Evolutionary conservation across 2,113 vertebrate genomes (phyloP), one percentile per base, ranked within the genome.

Genomic region (Mesocricetus auratus): DNA sequence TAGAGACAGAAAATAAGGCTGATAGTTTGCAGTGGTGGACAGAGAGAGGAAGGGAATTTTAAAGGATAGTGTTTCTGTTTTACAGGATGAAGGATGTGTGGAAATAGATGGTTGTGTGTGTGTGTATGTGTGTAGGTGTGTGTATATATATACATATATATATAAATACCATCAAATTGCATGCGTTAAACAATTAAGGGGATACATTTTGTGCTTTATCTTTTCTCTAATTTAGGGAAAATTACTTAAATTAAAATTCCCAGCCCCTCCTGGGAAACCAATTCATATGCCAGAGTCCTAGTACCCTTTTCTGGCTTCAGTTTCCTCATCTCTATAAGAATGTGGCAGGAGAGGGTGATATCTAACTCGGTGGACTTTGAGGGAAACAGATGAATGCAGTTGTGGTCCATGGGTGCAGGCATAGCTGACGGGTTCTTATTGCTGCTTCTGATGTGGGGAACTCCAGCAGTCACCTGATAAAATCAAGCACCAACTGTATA

Each of bases 401-500:
- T 21, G n/a, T 85, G 4, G 19, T 12, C 3, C 7, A 4, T 0
- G 0, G 42, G 33, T 42, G 36, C 45, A 73, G 58, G 69, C 22
- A 50, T 47, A 13, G 39, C 39, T 47, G 22, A 74, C 53, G 22
- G 77, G 5, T 87, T 87, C 89, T 87, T 31, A 60, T 79, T 53
- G 45, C 5, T 19, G 50, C 5, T 26, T 29, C 47, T 53, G 86
- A 53, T n/a, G 19, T 2, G 31, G 64, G 62, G 3, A 1, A 7
- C 26, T 86, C 22, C n/a, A 47, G 24, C 39, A 94, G 53, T 42
- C 53, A 50, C n/a, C 29, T 81, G 64, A 86, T 86, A 75, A 88
- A 94, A 24, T 31, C 4, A 79, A 29, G 19, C 24, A 45, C 24
- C 10, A 47, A 74, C n/a, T 79, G 6, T 62, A 10, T 17, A 86